Conservation (phyloP, 1,140 invertebrate genomes). For the Temnothorax nylanderi region DNA sequence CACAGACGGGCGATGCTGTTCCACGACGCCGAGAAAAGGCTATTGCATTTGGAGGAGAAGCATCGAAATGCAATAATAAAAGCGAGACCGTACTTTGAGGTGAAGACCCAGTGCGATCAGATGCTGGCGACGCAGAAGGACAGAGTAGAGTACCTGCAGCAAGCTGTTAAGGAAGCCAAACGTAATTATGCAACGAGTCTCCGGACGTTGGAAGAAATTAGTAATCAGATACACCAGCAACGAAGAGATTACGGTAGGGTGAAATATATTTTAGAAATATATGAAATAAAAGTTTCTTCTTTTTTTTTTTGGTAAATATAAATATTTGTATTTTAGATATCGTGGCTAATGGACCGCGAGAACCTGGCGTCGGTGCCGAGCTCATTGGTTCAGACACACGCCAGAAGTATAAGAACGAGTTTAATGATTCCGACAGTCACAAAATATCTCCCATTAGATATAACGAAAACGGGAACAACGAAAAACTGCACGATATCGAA, state of each 20-base stretch:
- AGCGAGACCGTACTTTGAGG: constrained; percentile 96
- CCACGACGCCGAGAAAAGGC: constrained; percentile 91
- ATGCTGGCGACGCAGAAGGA: constrained; percentile 95
- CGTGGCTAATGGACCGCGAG: constrained; percentile 88
- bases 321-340: constrained; percentile 75
- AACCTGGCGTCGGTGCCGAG: constrained; percentile 96
- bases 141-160: constrained; percentile 92
- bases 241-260: constrained; percentile 86
- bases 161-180: constrained; percentile 92
- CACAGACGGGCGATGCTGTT: constrained; percentile 91
- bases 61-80: constrained; percentile 92
- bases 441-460: constrained; percentile 77
- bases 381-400: constrained; percentile 85
- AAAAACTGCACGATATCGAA: constrained; percentile 78
- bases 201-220: constrained; percentile 95
- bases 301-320: neutral
- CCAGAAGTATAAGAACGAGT: constrained; percentile 76
- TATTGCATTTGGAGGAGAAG: constrained; percentile 91
- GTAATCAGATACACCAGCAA: constrained; percentile 95
- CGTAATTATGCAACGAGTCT: constrained; percentile 93
- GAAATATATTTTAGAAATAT: neutral
- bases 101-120: constrained; percentile 95
- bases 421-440: constrained; percentile 76
- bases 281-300: neutral
- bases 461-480: constrained; percentile 75